Conservation (phyloP, 2,797 vertebrate genomes). For the Pangasius krempfi region DNA sequence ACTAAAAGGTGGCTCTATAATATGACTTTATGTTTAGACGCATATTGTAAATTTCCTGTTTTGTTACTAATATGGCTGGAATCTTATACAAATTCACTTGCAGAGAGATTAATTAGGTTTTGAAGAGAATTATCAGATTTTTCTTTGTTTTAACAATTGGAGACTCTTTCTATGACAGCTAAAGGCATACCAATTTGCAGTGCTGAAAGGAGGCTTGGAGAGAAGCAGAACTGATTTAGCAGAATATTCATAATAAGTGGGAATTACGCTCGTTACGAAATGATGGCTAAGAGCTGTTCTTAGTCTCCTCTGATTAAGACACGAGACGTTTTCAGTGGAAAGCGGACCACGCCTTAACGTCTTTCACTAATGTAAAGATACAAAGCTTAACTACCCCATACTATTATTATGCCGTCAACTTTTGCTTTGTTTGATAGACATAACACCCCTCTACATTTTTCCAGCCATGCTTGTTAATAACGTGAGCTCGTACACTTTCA, state of each 20-base stretch:
- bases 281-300: not conserved
- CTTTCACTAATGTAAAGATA: not conserved
- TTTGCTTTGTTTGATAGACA: not conserved
- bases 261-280: not conserved
- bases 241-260: not conserved
- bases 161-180: not conserved
- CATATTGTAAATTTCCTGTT: not conserved
- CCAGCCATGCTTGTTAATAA: not conserved
- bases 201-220: not conserved
- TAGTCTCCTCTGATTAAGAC: not conserved
- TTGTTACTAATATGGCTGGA: not conserved
- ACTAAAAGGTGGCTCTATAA: not conserved
- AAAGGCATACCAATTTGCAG: not conserved
- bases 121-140: not conserved
- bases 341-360: not conserved
- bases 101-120: not conserved
- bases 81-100: not conserved
- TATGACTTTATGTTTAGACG: not conserved
- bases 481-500: too few species aligned
- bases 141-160: not conserved
- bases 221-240: not conserved
- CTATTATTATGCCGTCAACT: conserved; percentile 2
- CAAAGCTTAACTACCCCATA: not conserved
- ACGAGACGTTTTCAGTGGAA: not conserved
- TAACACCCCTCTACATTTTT: not conserved